Evolutionary conservation across 2,797 vertebrate species (phyloP).

Genomic region (Epinephelus awoara): DNA sequence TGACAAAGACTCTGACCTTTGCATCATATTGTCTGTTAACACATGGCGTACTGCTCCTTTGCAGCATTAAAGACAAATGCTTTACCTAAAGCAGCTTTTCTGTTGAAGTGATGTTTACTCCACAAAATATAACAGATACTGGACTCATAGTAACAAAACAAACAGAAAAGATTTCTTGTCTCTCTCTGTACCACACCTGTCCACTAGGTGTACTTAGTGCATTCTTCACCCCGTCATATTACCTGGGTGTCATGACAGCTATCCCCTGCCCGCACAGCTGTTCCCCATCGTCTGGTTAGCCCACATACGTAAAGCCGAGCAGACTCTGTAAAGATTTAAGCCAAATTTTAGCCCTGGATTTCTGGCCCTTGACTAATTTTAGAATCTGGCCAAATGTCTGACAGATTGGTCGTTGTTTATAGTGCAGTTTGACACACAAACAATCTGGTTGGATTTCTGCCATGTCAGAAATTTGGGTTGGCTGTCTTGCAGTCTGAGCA

Average conservation of each 20-base stretch:
- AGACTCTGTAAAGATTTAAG: not conserved
- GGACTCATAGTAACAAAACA: not conserved
- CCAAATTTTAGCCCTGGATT: no score
- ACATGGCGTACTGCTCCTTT: slow-evolving; percentile 36
- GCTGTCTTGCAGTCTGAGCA: not conserved
- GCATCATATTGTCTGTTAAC: slow-evolving; percentile 66
- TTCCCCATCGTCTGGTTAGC: not conserved
- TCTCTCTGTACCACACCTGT: not conserved
- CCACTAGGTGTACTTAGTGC: slow-evolving; percentile 3
- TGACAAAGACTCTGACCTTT: slow-evolving; percentile 79
- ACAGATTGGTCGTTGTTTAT: not conserved
- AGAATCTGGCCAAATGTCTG: not conserved
- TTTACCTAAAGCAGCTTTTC: not conserved
- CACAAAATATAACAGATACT: not conserved
- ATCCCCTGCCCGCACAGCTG: not conserved
- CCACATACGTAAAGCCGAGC: not conserved
- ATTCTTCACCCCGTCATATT: not conserved
- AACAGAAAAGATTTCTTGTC: not conserved
- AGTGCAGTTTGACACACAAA: not conserved
- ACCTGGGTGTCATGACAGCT: not conserved
- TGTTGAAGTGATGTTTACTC: not conserved
- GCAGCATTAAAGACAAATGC: slow-evolving; percentile 16
- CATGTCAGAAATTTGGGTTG: not conserved
- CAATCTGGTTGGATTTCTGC: not conserved
- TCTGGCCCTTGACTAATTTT: not conserved